Conservation (phyloP, 2,888 invertebrate genomes). For the Onthophagus sagittarius region DNA sequence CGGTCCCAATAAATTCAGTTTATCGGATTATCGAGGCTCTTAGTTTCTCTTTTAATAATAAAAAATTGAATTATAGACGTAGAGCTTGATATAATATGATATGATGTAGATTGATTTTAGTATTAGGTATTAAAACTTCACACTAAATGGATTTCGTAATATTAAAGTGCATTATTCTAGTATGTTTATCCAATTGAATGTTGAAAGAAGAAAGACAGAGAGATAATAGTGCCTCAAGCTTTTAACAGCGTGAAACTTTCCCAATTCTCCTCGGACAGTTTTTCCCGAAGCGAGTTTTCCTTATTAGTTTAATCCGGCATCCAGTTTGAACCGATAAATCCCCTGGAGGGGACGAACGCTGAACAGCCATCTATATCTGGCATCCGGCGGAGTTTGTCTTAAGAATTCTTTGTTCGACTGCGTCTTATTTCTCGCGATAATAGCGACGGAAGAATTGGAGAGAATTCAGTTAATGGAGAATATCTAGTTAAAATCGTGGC, state of each 20-base stretch:
- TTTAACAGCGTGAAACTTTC: neutral
- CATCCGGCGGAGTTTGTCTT: neutral
- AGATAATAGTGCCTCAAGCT: neutral
- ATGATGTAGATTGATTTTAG: no score
- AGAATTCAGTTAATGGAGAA: neutral
- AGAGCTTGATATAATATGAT: no score
- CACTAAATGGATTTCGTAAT: neutral
- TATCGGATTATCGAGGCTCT: no score
- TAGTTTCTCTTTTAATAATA: no score
- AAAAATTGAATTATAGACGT: no score
- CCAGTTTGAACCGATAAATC: neutral
- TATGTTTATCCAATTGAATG: neutral
- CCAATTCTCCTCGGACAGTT: neutral
- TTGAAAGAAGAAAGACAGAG: neutral
- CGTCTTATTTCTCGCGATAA: neutral
- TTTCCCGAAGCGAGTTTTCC: neutral
- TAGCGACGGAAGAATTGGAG: neutral
- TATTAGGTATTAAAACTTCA: no score
- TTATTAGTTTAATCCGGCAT: neutral
- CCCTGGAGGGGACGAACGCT: neutral
- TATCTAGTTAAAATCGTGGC: neutral
- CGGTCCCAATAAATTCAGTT: no score
- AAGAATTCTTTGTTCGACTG: neutral
- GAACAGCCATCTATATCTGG: neutral
- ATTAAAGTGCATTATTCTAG: neutral